Base-by-base conservation (phyloP, 2,797 vertebrate genomes). In the Arctocebus calabarensis region DNA sequence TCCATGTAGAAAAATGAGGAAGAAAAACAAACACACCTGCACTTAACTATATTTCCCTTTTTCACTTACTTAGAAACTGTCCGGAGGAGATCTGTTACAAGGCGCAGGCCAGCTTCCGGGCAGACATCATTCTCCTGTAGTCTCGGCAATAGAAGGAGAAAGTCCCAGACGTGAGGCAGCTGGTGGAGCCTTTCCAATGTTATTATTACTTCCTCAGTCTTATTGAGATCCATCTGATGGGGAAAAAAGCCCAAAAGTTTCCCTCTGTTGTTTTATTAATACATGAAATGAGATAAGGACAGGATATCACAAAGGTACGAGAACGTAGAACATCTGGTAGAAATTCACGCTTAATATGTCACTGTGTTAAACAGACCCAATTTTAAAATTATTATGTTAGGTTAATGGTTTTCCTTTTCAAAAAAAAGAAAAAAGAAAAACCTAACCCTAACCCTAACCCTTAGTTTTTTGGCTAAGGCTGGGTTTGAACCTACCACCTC, bases 131-230 rank as follows among this genome's bases (percentile, higher is more conserved):
- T 57, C 2, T 1, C 5, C 3, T 77, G 40, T 25, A 98, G 64
- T 7, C 3, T 59, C 16, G 97, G 97, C 17, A 98, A 70, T 0
- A 75, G 97, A 57, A 74, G 94, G 0, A 98, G 97, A 64, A 98
- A 88, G 12, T 98, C 95, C 98, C 98, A 98, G 74, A 98, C 12
- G 8, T 97, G 94, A 1, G 97, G 96, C 57, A 98, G 98, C 23
- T 96, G 96, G n/a, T 98, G 97, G 20, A 98, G 94, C 25, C 27
- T 91, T 96, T 98, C 98, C 88, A 98, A 32, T 81, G 37, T 96
- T 57, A 88, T 88, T 73, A 98, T 97, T 5, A 98, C 70, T 40
- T 98, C 97, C 27, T 98, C 98, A 0, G 71, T 96, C 95, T 97
- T 93, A 90, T 97, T 98, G 94, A 98, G 97, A 91, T 98, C 96